These are phyloP conservation scores for Lutraria rhynchaena DNA, from an alignment of 1,140 invertebrate species.

Conservation along the genomic window DNA sequence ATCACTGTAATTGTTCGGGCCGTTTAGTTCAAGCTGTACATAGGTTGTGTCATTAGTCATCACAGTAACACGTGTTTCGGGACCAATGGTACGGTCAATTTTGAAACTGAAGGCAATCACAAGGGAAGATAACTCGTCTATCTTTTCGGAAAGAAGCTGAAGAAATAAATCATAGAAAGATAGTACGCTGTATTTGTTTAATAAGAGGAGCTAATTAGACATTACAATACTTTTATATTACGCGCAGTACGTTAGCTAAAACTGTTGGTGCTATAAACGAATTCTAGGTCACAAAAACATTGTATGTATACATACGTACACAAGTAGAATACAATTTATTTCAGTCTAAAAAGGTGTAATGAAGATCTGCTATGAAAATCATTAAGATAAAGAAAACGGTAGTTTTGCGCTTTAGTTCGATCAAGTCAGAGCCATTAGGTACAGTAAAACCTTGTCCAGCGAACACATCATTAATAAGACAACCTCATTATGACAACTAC, in stretches of 20 bases:
- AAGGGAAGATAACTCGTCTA: not conserved
- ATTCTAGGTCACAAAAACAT: not conserved
- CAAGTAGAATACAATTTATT: too few species aligned
- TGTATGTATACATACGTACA: too few species aligned
- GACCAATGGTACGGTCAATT: not conserved
- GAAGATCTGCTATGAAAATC: too few species aligned
- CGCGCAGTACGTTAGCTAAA: not conserved
- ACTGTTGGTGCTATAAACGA: not conserved
- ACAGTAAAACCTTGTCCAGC: not conserved
- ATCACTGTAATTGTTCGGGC: not conserved
- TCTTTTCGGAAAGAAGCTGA: not conserved
- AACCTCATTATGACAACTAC: not conserved
- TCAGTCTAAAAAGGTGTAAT: too few species aligned
- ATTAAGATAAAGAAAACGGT: too few species aligned
- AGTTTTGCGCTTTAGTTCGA: too few species aligned
- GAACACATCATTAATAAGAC: not conserved
- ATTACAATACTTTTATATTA: not conserved
- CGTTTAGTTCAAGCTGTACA: not conserved
- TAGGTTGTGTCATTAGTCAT: not conserved
- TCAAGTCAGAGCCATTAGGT: not conserved
- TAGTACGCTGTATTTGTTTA: not conserved
- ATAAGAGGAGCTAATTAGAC: not conserved
- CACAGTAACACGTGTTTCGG: not conserved
- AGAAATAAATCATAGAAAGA: not conserved
- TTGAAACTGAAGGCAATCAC: not conserved